A percentile compares a stretch with the other conserved stretches of the same genome.
These are phyloP conservation scores for Oophaga sylvatica DNA, from an alignment of 2,797 vertebrate species.

Conservation along the genomic window DNA sequence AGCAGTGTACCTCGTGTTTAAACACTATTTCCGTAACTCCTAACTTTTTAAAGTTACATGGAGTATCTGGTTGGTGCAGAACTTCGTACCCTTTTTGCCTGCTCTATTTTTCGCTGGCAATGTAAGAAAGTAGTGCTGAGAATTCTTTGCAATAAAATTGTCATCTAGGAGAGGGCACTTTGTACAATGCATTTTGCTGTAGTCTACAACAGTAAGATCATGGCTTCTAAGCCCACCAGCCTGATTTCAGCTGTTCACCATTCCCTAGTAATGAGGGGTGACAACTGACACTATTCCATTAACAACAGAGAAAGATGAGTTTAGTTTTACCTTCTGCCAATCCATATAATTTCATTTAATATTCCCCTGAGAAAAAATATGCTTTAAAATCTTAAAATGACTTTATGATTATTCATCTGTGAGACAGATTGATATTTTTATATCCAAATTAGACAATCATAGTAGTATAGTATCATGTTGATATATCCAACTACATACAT, in stretches of 20 bases:
- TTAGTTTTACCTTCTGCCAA: slow-evolving; percentile 47
- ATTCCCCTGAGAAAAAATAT: slow-evolving; percentile 18
- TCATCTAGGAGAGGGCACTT: neutral
- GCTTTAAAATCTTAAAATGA: slow-evolving; percentile 13
- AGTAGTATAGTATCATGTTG: too few relatives aligned
- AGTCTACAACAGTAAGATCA: neutral
- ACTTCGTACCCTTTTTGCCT: neutral
- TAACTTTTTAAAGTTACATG: too few relatives aligned
- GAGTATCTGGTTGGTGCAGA: neutral
- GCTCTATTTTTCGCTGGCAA: neutral
- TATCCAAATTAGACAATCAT: too few relatives aligned
- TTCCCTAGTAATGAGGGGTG: slow-evolving; percentile 36
- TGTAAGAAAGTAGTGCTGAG: neutral
- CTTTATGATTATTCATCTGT: neutral
- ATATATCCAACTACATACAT: too few relatives aligned
- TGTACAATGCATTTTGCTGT: neutral
- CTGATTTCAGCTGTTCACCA: slow-evolving; percentile 51
- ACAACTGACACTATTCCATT: slow-evolving; percentile 49
- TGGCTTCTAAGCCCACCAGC: neutral
- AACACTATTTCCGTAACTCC: too few relatives aligned
- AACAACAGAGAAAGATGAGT: neutral
- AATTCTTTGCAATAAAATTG: neutral
- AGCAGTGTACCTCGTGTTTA: too few relatives aligned
- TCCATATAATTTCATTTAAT: slow-evolving; percentile 18
- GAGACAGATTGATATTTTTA: neutral